Evolutionary conservation across 2,888 invertebrate genomes (phyloP), one percentile per base, ranked within the genome.

Genomic region (Rhogogaster chlorosoma): DNA sequence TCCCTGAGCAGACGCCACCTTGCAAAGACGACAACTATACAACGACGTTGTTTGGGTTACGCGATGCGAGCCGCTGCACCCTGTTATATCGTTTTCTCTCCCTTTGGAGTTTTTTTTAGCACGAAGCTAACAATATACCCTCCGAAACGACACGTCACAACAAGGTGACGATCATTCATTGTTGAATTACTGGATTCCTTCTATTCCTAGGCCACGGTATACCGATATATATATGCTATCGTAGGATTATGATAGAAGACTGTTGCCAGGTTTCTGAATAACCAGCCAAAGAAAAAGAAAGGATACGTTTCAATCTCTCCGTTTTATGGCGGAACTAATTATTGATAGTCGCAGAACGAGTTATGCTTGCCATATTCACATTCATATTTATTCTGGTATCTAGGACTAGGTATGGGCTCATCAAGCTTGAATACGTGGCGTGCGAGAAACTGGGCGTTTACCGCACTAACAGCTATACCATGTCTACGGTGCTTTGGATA

Each of bases 11-110:
- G 57, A 57, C 57, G 77, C 49, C 77, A 77, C 77, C 77, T 77
- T 77, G 77, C 77, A 32, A 53, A 77, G 77, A 77, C 77, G 77
- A 77, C 9, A 42, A 73, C 61, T 32, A 12, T 71, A 36, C 61
- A 61, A 80, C 61, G 57, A 80, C 61, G 57, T 80, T 80, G 80
- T 80, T 80, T 80, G 80, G 80, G 80, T 61, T 80, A 80, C 57
- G 57, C 80, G 32, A 53, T 32, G 53, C 57, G n/a, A n/a, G 29
- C n/a, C 12, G 5, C 36, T 32, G 15, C 32, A 36, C 29, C 49
- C n/a, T 53, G 29, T 22, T 61, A n/a, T 61, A 18, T 22, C 80
- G 57, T 57, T 36, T 80, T 61, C 53, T 77, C 38, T 38, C 32
- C 80, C 32, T 42, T 73, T 42, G 1, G 18, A 36, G 18, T 73